These are phyloP conservation scores for Gallinago media DNA, from an alignment of 2,113 vertebrate species.

Conservation along the genomic window DNA sequence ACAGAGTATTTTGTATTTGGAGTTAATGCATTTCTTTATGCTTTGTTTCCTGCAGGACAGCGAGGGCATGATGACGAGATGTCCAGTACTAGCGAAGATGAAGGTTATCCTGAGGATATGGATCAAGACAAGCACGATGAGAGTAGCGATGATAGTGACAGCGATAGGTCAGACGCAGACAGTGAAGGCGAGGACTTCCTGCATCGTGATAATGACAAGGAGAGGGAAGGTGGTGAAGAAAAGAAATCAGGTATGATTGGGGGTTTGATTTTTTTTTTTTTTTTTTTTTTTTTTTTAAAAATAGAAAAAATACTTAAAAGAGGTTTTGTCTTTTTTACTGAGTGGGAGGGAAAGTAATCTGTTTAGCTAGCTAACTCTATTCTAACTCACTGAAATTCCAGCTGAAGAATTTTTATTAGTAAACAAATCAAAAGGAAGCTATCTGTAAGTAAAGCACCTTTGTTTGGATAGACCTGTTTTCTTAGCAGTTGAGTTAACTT, in stretches of 20 bases:
- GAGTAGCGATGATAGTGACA: conserved; percentile 89
- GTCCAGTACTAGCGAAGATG: conserved; percentile 84
- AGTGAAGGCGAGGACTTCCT: conserved; percentile 89
- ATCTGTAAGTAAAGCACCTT: not conserved
- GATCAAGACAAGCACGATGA: conserved; percentile 86
- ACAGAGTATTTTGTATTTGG: not conserved
- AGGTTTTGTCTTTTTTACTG: not conserved
- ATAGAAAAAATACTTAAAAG: not conserved
- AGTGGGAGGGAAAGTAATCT: not conserved
- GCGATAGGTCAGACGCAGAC: conserved; percentile 86
- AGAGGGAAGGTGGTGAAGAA: conserved; percentile 77
- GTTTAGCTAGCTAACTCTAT: not conserved
- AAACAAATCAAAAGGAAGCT: not conserved
- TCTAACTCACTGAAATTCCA: not conserved
- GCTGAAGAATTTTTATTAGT: not conserved
- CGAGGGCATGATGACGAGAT: conserved; percentile 79
- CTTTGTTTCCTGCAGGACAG: conserved; percentile 62
- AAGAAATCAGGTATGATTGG: conserved; percentile 72
- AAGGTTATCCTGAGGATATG: conserved; percentile 84
- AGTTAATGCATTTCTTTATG: not conserved
- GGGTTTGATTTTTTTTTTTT: not conserved
- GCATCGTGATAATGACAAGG: conserved; percentile 81
- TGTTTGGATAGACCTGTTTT: not conserved
- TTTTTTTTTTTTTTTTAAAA: not conserved
- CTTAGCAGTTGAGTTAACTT: not conserved